Base-by-base conservation (phyloP, 2,888 invertebrate genomes). In the Hydrotaea cyrtoneurina region DNA sequence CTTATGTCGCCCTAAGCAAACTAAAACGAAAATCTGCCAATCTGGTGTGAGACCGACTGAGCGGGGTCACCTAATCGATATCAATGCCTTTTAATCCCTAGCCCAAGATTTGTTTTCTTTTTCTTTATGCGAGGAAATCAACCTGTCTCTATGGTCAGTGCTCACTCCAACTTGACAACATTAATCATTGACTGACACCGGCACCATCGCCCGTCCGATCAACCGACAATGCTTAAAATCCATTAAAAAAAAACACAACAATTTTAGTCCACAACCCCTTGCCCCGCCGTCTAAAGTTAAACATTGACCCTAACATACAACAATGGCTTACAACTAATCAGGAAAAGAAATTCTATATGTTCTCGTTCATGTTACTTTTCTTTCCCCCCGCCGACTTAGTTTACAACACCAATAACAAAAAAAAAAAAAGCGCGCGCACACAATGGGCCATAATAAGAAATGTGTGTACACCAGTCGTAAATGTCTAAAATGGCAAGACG, bases 361-460 rank as follows among this genome's bases (percentile, higher is more conserved):
- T 64, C 64, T 57, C 64, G 36, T 72, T 55, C 36, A 26, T n/a
- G 31, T 26, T n/a, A 15, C 59, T 19, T 43, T 66, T 39, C n/a
- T n/a, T n/a, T n/a, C n/a, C n/a, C n/a, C n/a, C n/a, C 21, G 13
- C 66, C 66, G 69, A 46, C 46, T 46, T 31, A n/a, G 8, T 36
- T 53, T 62, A 66, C 17, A 83, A 81, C 72, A 55, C 50, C 31
- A 46, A 71, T 26, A 64, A n/a, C n/a, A n/a, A n/a, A n/a, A n/a
- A n/a, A n/a, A n/a, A n/a, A 59, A 57, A 84, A 80, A 79, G 81
- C 82, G 85, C 85, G 85, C 85, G 74, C 79, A 80, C 36, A 79
- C 74, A 76, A 69, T 79, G 57, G 57, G 10, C 64, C 66, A 73
- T 46, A 76, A 57, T 50, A 66, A 64, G 26, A 31, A 21, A 59